phyloP scores from a whole-genome alignment of 2,888 invertebrate genomes.

The Hydrotaea cyrtoneurina region DNA sequence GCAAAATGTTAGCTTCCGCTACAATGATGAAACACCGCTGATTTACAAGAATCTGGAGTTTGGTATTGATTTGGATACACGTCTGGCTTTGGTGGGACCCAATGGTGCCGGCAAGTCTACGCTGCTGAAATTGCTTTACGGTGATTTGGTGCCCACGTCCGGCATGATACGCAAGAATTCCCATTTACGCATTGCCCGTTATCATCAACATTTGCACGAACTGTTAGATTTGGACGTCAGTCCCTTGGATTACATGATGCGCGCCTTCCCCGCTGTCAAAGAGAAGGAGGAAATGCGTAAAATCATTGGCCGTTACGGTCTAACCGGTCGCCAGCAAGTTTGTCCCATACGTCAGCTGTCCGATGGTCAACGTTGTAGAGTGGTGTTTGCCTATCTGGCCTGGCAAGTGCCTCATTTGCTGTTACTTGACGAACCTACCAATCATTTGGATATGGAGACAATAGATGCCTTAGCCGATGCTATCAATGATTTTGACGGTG shows the following conservation, averaged over 20 bases:
- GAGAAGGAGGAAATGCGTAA: constrained; percentile 99
- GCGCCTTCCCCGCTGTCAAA: constrained; percentile 96
- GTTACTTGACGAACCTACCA: constrained; percentile 91
- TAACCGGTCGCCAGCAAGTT: constrained; percentile 97
- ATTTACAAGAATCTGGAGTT: constrained; percentile 99
- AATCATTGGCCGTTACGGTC: constrained; percentile 98
- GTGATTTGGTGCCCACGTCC: constrained; percentile 95
- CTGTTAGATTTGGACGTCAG: constrained; percentile 95
- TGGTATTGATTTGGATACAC: constrained; percentile 98
- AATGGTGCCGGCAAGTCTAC: constrained; percentile 99
- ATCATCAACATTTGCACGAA: constrained; percentile 99
- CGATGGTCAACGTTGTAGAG: constrained; percentile 98
- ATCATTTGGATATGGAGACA: constrained; percentile 98
- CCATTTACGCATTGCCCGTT: constrained; percentile 97
- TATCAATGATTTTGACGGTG: constrained; percentile 98
- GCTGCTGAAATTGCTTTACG: constrained; percentile 95
- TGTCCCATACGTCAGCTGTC: constrained; percentile 84
- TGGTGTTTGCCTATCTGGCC: constrained; percentile 99
- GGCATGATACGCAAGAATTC: constrained; percentile 99
- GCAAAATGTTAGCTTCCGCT: constrained; percentile 98
- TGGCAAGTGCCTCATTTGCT: constrained; percentile 98
- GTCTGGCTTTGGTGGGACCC: constrained; percentile 96
- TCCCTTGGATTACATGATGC: constrained; percentile 99
- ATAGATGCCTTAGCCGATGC: constrained; percentile 99
- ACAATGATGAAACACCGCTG: constrained; percentile 91